Conservation (phyloP, 2,888 invertebrate genomes). For the Yponomeuta sedellus region DNA sequence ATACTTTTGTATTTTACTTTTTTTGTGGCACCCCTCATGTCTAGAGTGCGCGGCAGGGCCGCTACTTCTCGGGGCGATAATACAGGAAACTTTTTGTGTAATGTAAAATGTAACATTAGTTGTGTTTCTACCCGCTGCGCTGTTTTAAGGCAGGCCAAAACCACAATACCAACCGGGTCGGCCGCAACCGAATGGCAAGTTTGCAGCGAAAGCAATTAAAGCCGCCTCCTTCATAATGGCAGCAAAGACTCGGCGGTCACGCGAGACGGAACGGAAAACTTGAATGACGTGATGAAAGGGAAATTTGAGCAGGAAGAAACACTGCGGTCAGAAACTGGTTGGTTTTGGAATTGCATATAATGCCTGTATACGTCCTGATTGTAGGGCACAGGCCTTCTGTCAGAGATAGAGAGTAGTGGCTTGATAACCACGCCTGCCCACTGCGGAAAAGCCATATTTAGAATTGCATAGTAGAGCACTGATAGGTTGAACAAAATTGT, state of each 20-base stretch:
- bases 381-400: too few relatives aligned
- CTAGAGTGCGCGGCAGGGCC: too few relatives aligned
- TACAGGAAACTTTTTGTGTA: too few relatives aligned
- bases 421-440: too few relatives aligned
- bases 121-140: background rate
- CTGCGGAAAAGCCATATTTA: too few relatives aligned
- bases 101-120: too few relatives aligned
- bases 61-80: too few relatives aligned
- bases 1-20: too few relatives aligned
- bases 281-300: slow-evolving; percentile 35
- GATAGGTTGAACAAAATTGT: too few relatives aligned
- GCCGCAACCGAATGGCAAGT: background rate
- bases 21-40: too few relatives aligned
- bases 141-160: background rate
- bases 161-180: background rate
- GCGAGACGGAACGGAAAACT: background rate
- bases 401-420: too few relatives aligned
- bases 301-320: slow-evolving; percentile 41
- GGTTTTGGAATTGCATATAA: background rate
- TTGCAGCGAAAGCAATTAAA: background rate
- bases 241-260: background rate
- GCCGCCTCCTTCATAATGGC: background rate
- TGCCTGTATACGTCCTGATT: background rate
- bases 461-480: too few relatives aligned
- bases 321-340: slow-evolving; percentile 25